A percentile compares a stretch with the other conserved stretches of the same genome.
phyloP scores from a whole-genome alignment of 2,113 vertebrate genomes.

The Emydura subglobosa region DNA sequence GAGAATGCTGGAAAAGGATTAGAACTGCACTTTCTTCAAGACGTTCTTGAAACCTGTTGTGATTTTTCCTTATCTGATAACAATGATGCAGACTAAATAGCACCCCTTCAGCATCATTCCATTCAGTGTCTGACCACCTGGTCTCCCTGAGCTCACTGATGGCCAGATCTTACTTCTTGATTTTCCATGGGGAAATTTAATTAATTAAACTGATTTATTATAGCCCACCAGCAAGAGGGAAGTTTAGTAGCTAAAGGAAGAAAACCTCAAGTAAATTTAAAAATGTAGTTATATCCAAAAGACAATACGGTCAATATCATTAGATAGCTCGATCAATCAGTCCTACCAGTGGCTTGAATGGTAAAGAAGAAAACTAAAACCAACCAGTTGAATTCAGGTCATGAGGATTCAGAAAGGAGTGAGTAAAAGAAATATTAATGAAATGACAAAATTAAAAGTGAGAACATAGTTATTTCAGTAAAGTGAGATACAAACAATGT shows the following conservation, averaged over 20 bases:
- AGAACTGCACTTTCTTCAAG: conserved; percentile 66
- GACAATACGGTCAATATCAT: background rate
- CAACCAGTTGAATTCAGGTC: background rate
- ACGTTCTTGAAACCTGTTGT: conserved; percentile 60
- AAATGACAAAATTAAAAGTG: background rate
- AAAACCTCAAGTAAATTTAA: background rate
- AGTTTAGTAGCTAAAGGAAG: background rate
- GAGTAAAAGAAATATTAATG: background rate
- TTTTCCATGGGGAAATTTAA: conserved; percentile 65
- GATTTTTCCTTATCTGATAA: conserved; percentile 72
- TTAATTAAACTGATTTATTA: conserved; percentile 56
- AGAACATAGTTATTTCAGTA: background rate
- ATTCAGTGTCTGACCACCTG: conserved; percentile 64
- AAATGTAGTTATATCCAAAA: background rate
- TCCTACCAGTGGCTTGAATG: background rate
- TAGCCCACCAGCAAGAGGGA: background rate
- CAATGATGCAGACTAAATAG: conserved; percentile 69
- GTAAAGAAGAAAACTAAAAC: background rate
- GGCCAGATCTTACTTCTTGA: conserved; percentile 61
- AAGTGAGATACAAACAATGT: background rate
- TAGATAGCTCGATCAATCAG: background rate
- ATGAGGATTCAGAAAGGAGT: background rate
- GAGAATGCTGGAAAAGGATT: conserved; percentile 63
- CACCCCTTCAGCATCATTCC: conserved; percentile 66
- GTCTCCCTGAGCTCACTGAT: conserved; percentile 36